Evolutionary conservation across 2,113 vertebrate species (phyloP).

Genomic region (Ctenodactylus gundi): DNA sequence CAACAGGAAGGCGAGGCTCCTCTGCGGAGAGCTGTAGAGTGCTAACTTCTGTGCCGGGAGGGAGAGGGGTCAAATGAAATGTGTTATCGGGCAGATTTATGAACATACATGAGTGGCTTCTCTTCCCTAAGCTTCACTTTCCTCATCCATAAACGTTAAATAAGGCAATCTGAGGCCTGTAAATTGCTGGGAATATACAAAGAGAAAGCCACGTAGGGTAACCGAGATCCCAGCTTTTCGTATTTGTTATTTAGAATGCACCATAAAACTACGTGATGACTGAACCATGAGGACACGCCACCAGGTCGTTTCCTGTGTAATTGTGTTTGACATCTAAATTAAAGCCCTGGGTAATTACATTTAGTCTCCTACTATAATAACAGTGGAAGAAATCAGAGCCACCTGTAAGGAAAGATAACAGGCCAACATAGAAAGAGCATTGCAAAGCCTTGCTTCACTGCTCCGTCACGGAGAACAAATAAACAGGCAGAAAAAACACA

Average conservation of each 20-base stretch:
- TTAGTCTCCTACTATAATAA: constrained; percentile 43
- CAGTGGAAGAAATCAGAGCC: constrained; percentile 12
- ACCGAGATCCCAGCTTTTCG: background rate
- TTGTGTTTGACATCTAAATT: constrained; percentile 63
- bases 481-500: constrained; percentile 30
- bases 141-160: background rate
- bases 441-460: background rate
- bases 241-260: background rate
- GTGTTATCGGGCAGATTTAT: background rate
- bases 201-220: background rate
- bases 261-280: background rate
- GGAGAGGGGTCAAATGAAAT: background rate
- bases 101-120: background rate
- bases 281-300: background rate
- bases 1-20: background rate
- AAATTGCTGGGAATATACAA: background rate
- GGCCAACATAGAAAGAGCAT: constrained; percentile 20
- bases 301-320: constrained; percentile 38
- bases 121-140: background rate
- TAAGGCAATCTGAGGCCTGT: background rate
- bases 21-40: background rate
- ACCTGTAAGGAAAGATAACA: background rate
- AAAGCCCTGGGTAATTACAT: constrained; percentile 57
- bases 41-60: background rate
- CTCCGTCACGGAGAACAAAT: constrained; percentile 10